phyloP scores from a whole-genome alignment of 1,140 invertebrate genomes.

The Neotoxoptera formosana region DNA sequence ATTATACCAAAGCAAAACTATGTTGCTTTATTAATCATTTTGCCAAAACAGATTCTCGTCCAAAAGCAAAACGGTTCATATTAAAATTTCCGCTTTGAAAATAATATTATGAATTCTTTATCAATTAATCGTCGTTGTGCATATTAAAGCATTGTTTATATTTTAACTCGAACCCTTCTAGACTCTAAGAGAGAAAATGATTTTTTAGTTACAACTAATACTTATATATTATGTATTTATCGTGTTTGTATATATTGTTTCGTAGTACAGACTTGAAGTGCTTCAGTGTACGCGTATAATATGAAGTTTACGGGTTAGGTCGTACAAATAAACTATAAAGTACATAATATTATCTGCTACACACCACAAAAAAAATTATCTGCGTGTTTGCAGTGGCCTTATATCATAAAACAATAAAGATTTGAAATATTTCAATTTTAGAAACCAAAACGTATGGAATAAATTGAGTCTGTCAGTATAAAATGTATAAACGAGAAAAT shows the following conservation, averaged over 20 bases:
- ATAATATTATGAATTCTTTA: neutral
- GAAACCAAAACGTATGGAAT: neutral
- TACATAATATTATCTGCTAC: neutral
- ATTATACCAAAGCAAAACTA: neutral
- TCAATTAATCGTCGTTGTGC: neutral
- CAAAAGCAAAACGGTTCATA: neutral
- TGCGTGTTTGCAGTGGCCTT: neutral
- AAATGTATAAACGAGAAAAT: neutral
- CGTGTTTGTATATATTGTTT: too few relatives aligned
- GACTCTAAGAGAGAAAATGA: neutral
- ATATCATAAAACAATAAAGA: neutral
- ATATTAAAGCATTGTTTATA: neutral
- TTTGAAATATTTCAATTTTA: neutral
- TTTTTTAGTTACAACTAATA: neutral
- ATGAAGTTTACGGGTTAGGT: neutral
- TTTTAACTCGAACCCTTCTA: neutral
- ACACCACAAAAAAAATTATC: neutral
- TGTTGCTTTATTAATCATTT: neutral
- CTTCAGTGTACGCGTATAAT: neutral
- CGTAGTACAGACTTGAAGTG: neutral
- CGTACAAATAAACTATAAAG: neutral
- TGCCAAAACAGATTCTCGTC: neutral
- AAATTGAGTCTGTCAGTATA: neutral
- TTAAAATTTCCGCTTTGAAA: neutral
- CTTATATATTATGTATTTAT: too few relatives aligned